Evolutionary conservation across 2,888 invertebrate genomes (phyloP).

Genomic region (Acronicta alni): DNA sequence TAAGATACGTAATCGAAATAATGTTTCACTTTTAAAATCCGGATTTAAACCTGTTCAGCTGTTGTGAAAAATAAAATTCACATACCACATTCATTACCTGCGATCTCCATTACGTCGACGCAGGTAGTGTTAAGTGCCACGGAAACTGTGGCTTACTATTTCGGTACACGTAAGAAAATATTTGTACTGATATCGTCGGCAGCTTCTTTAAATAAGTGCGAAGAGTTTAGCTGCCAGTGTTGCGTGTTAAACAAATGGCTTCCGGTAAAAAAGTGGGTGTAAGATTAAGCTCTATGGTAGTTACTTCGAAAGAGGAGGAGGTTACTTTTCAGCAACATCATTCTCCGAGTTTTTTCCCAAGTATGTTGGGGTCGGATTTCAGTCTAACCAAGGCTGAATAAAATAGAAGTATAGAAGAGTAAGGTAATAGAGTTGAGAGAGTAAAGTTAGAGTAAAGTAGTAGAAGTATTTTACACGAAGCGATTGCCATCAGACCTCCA

Average conservation of each 20-base stretch:
- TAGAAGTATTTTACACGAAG: too few species aligned
- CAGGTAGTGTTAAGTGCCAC: slow-evolving; percentile 44
- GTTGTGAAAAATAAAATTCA: slow-evolving; percentile 12
- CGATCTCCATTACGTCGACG: slow-evolving; percentile 6
- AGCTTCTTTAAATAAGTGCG: slow-evolving; percentile 55
- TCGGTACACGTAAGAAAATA: slow-evolving; percentile 53
- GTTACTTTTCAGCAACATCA: too few species aligned
- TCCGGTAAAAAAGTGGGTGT: slow-evolving; percentile 24
- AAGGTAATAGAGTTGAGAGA: too few species aligned
- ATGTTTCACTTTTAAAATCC: neutral
- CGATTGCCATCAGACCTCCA: too few species aligned
- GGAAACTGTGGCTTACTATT: slow-evolving; percentile 68
- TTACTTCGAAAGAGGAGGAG: neutral
- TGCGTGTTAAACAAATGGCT: slow-evolving; percentile 37
- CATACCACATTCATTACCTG: neutral
- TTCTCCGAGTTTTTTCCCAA: too few species aligned
- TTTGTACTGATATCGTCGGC: slow-evolving; percentile 35
- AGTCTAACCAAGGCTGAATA: too few species aligned
- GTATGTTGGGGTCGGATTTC: too few species aligned
- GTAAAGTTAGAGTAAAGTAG: too few species aligned
- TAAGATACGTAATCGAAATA: slow-evolving; percentile 13
- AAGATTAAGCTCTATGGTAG: slow-evolving; percentile 15
- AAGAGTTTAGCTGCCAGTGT: slow-evolving; percentile 58
- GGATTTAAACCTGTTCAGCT: neutral
- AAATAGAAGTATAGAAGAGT: too few species aligned